Base-by-base conservation (phyloP, 37 sponge, comb jelly and placozoan species). In the Eunapius fragilis region DNA sequence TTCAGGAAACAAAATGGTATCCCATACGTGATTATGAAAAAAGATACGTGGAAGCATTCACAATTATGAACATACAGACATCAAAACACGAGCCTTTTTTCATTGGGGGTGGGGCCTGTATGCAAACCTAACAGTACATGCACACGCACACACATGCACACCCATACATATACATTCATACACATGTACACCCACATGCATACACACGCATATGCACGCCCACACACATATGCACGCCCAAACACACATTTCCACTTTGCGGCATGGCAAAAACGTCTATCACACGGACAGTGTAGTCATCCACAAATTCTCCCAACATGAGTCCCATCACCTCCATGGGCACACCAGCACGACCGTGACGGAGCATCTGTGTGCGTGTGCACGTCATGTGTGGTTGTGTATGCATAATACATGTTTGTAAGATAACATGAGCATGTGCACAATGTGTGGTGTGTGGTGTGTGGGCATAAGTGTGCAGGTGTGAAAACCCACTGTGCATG, bases 251-350 rank as follows among this genome's bases (percentile, higher is more conserved):
- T 75, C 99, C 99, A 85, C 96, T 95, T 79, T 99, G 99, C 24
- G 99, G 99, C 99, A 99, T 99, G 50, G 99, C 99, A 85, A 99
- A 99, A 74, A 99, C 99, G 75, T 99, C 99, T 74, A 97, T 97
- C 24, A 99, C 99, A 76, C 94, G 49, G 22, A 99, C 99, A 67
- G 99, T 99, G 84, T 99, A 99, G 82, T 99, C 99, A 81, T 99
- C 99, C 22, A 99, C 99, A 90, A 99, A 99, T 67, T 99, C 99
- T 41, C 99, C 99, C 80, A 99, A 80, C 99, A 99, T 99, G 27
- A 99, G 86, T 76, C 99, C 99, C 99, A 99, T 99, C 73, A 99
- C 99, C 76, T 99, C 99, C 99, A 99, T 99, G 41, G 99, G 99
- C 13, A 99, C 99, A 36, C 99, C 99, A 84, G 99, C 99, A 82